phyloP scores from a whole-genome alignment of 1,140 invertebrate species.

The Anthonomus grandis region DNA sequence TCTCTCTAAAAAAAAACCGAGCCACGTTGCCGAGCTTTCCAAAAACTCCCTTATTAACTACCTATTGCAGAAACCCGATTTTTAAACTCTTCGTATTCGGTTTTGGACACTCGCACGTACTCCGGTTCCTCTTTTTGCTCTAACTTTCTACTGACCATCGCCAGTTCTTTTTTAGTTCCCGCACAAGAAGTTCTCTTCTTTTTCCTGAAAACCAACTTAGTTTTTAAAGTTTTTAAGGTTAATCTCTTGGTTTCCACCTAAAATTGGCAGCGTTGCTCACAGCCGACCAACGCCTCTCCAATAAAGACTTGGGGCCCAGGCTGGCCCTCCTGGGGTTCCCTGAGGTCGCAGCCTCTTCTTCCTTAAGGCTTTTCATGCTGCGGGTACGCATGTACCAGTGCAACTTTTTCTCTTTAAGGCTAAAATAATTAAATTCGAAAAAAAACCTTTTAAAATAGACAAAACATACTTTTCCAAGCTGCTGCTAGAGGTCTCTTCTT shows the following conservation, averaged over 20 bases:
- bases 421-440: conserved; percentile 10
- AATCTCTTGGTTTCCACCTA: not conserved
- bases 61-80: conserved; percentile 63
- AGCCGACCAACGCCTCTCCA: conserved; percentile 43
- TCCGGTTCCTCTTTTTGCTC: conserved; percentile 49
- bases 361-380: conserved; percentile 29
- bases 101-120: conserved; percentile 66
- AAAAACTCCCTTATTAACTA: not conserved
- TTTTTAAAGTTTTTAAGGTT: conserved; percentile 1
- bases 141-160: not conserved
- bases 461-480: not conserved
- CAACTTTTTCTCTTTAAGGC: conserved; percentile 53
- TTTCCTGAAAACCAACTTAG: conserved; percentile 11
- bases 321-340: conserved; percentile 22
- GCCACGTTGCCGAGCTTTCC: not conserved
- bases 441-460: not conserved
- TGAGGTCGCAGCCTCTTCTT: conserved; percentile 8
- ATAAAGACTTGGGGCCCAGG: conserved; percentile 28
- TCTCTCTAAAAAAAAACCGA: conserved; percentile 49
- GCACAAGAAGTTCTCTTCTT: conserved; percentile 36
- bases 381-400: conserved; percentile 49
- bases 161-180: conserved; percentile 8
- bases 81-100: conserved; percentile 72
- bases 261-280: conserved; percentile 36
- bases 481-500: not conserved